These are phyloP conservation scores for Parnassius smintheus DNA, from an alignment of 2,888 invertebrate genomes.

Conservation along the genomic window DNA sequence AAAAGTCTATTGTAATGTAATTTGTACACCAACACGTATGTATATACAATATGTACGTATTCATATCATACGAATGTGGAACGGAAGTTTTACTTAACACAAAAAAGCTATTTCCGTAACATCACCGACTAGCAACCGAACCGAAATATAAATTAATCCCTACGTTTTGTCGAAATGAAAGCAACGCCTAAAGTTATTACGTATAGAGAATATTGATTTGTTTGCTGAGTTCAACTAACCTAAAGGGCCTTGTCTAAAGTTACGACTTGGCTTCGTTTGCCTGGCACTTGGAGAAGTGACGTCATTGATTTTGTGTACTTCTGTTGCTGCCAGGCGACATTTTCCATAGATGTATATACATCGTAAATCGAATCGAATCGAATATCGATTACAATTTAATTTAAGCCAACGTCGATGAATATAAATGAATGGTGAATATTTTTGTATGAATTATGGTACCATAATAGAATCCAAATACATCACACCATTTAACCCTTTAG, in stretches of 20 bases:
- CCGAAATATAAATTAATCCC: not conserved
- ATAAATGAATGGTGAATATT: no score
- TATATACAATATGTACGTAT: no score
- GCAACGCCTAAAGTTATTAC: conserved; percentile 1
- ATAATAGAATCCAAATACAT: no score
- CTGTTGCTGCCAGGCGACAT: conserved; percentile 1
- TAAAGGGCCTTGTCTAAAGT: conserved; percentile 20
- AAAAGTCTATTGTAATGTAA: no score
- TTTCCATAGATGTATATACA: not conserved
- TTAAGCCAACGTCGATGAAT: no score
- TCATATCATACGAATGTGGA: no score
- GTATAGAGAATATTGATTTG: conserved; percentile 19
- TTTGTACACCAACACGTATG: no score
- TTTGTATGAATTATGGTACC: no score
- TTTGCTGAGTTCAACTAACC: conserved; percentile 23
- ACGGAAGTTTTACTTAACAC: not conserved
- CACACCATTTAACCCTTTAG: no score
- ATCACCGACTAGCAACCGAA: conserved; percentile 6
- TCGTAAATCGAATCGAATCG: not conserved
- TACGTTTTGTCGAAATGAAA: not conserved
- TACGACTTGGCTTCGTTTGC: conserved; percentile 3
- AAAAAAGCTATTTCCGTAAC: conserved; percentile 5
- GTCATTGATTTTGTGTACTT: conserved; percentile 7
- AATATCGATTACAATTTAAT: no score
- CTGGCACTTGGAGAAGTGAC: conserved; percentile 5